A percentile compares a stretch with the other conserved stretches of the same genome.
Conservation (phyloP, 2,797 vertebrate genomes). For the Takifugu rubripes region DNA sequence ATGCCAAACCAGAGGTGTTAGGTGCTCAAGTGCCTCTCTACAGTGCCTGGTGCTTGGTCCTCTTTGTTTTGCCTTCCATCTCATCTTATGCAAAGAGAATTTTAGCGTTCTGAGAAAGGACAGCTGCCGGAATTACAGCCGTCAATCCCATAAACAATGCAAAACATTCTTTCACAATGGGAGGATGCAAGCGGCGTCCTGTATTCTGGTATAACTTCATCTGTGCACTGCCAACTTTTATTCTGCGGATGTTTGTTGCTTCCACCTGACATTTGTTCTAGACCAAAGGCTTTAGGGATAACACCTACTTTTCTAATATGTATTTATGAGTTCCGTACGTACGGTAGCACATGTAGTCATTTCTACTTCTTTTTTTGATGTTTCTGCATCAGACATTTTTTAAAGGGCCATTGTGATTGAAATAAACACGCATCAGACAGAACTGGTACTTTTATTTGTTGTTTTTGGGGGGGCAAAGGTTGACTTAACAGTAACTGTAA, state of each 20-base stretch:
- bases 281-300: constrained; percentile 68
- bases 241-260: constrained; percentile 43
- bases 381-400: constrained; percentile 71
- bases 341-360: constrained; percentile 46
- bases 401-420: constrained; percentile 66
- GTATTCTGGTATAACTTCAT: not conserved
- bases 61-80: constrained; percentile 71
- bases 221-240: constrained; percentile 39
- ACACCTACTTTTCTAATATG: constrained; percentile 59
- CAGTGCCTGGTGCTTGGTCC: constrained; percentile 75
- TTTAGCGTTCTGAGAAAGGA: constrained; percentile 30
- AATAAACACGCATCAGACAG: constrained; percentile 52
- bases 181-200: constrained; percentile 24
- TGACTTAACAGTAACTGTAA: not conserved
- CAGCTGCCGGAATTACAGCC: constrained; percentile 29
- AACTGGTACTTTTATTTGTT: constrained; percentile 2
- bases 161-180: constrained; percentile 45
- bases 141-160: constrained; percentile 31
- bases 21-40: constrained; percentile 88
- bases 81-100: constrained; percentile 65
- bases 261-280: constrained; percentile 48
- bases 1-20: constrained; percentile 69
- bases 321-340: constrained; percentile 66
- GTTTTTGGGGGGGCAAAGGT: not conserved
- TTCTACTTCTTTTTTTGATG: constrained; percentile 60